These are phyloP conservation scores for Ptilonorhynchus violaceus DNA, from an alignment of 2,113 vertebrate genomes.

Conservation along the genomic window DNA sequence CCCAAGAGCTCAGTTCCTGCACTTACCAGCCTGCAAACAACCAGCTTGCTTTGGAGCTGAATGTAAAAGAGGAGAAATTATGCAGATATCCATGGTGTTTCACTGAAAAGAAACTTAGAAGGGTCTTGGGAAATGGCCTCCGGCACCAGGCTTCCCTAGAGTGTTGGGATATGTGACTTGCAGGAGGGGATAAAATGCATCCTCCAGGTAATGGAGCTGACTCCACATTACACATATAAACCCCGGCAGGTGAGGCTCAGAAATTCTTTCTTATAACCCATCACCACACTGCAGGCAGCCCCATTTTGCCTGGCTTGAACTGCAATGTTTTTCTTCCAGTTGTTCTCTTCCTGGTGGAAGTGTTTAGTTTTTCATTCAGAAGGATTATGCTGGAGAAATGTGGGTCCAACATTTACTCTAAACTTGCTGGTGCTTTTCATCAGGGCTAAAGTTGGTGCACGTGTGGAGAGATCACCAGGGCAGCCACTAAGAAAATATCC, in stretches of 20 bases:
- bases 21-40: not conserved
- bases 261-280: not conserved
- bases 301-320: not conserved
- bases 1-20: not conserved
- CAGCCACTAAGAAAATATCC: not conserved
- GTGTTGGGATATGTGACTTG: not conserved
- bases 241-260: not conserved
- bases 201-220: not conserved
- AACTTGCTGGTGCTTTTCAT: not conserved
- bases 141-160: not conserved
- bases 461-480: not conserved
- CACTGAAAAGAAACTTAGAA: not conserved
- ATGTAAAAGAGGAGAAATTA: not conserved
- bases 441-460: not conserved
- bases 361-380: not conserved
- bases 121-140: not conserved
- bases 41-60: not conserved
- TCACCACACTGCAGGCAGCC: not conserved
- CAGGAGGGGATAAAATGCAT: not conserved
- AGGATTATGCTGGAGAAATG: not conserved
- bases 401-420: not conserved
- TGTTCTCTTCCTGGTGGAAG: not conserved
- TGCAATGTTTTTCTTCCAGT: not conserved
- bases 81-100: accelerated
- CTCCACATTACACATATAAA: not conserved